phyloP scores from a whole-genome alignment of 2,797 vertebrate genomes.

The Todus mexicanus region DNA sequence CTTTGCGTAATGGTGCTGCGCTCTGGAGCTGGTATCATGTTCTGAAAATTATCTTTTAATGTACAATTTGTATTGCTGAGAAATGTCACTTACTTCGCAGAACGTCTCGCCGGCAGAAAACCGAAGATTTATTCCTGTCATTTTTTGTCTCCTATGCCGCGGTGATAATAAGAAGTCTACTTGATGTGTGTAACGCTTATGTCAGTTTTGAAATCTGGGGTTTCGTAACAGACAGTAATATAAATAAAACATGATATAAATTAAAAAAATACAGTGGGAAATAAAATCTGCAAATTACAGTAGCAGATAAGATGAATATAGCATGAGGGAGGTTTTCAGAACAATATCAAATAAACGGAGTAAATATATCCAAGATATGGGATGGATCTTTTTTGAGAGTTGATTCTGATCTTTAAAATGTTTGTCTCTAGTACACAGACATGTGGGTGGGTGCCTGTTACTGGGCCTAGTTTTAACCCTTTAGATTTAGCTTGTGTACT shows the following conservation, averaged over 20 bases:
- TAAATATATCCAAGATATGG: not conserved
- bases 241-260: conserved; percentile 68
- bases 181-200: conserved; percentile 29
- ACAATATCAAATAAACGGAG: not conserved
- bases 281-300: not conserved
- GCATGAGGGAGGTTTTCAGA: not conserved
- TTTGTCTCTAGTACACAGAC: not conserved
- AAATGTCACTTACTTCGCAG: conserved; percentile 56
- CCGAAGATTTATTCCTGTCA: conserved; percentile 72
- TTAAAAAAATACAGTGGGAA: conserved; percentile 39
- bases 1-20: conserved; percentile 36
- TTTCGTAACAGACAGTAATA: conserved; percentile 55
- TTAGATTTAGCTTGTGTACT: not conserved
- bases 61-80: conserved; percentile 67
- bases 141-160: conserved; percentile 61
- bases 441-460: not conserved
- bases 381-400: not conserved
- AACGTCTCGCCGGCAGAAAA: conserved; percentile 58
- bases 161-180: conserved; percentile 65
- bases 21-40: conserved; percentile 61
- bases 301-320: not conserved
- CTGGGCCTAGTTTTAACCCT: not conserved
- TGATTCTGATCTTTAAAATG: not conserved
- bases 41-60: conserved; percentile 77
- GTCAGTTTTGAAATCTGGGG: conserved; percentile 60